Evolutionary conservation across 1,140 invertebrate genomes (phyloP), one percentile per base, ranked within the genome.

Genomic region (Brachionus paranguensis): DNA sequence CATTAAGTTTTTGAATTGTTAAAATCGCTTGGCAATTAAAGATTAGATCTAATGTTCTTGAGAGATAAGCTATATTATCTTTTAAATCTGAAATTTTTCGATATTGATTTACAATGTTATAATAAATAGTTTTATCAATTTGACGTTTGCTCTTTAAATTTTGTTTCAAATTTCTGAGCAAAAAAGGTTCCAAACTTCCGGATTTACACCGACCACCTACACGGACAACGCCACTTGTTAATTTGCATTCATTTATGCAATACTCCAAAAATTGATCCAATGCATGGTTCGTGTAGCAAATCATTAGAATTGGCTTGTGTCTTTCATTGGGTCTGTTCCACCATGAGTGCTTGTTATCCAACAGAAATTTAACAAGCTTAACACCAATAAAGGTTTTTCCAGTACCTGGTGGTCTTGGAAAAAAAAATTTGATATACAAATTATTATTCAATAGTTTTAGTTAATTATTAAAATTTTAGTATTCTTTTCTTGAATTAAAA

Each of bases 221-320:
- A 6, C 81, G 33, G 3, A 83, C 37, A 72, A 83, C 27, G 12
- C 81, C 81, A 17, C 14, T 10, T 1, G 20, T 47, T 55, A 83
- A 17, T 50, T 72, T 68, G 20, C 43, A 86, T n/a, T 65, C 11
- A 1, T 85, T 29, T 14, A 89, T 87, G 41, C 43, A 72, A 33
- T 53, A 24, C 47, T 83, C 64, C 20, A 83, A 68, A 83, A 83
- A 83, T 33, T 95, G 93, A 89, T 95, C 94, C 5, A 95, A 87
- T 1, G 94, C 94, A 87, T 94, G 93, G 87, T 95, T 95, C 0
- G 93, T 94, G 84, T 92, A 94, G 86, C 93, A 93, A 29, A 95
- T 91, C 5, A 95, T 90, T 3, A 95, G 87, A 79, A 95, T 92
- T 7, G 93, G 92, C 27, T 43, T 76, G 53, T 60, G 37, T 79